These are phyloP conservation scores for Hirtodrosophila cameraria DNA, from an alignment of 2,888 invertebrate species.

Conservation along the genomic window DNA sequence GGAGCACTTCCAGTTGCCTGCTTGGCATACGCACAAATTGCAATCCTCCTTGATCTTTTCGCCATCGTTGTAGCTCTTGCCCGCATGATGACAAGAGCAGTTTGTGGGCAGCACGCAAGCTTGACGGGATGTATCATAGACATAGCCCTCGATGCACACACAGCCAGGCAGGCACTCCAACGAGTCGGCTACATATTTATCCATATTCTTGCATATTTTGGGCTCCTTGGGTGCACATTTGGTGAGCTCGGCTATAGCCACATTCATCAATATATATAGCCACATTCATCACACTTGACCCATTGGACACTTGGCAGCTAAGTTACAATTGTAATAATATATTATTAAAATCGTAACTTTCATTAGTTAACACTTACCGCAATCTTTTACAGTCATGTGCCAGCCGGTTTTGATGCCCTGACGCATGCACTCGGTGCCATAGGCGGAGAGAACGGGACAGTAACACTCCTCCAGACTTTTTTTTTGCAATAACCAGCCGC, in stretches of 20 bases:
- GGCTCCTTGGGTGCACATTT: slow-evolving; percentile 91
- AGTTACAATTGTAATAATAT: too few relatives aligned
- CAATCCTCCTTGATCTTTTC: slow-evolving; percentile 92
- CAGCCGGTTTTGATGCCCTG: too few relatives aligned
- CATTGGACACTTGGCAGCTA: slow-evolving; percentile 90
- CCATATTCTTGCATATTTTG: slow-evolving; percentile 94
- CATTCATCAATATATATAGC: too few relatives aligned
- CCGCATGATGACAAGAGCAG: slow-evolving; percentile 96
- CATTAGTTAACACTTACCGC: slow-evolving; percentile 85
- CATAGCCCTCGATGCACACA: slow-evolving; percentile 90
- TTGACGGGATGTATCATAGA: slow-evolving; percentile 87
- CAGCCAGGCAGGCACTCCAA: slow-evolving; percentile 91
- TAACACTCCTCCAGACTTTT: slow-evolving; percentile 86
- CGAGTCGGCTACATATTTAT: slow-evolving; percentile 86
- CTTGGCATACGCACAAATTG: slow-evolving; percentile 91
- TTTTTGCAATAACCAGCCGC: slow-evolving; percentile 85
- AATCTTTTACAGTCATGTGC: too few relatives aligned
- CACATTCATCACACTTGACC: slow-evolving; percentile 93
- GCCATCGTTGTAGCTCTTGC: slow-evolving; percentile 91
- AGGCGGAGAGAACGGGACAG: too few relatives aligned
- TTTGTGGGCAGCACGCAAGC: slow-evolving; percentile 88
- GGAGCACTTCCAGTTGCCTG: slow-evolving; percentile 92
- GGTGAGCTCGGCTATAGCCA: slow-evolving; percentile 90
- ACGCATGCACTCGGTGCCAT: too few relatives aligned
- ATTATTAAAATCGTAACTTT: too few relatives aligned